Evolutionary conservation across 2,888 invertebrate species (phyloP).

Genomic region (Volucella bombylans): DNA sequence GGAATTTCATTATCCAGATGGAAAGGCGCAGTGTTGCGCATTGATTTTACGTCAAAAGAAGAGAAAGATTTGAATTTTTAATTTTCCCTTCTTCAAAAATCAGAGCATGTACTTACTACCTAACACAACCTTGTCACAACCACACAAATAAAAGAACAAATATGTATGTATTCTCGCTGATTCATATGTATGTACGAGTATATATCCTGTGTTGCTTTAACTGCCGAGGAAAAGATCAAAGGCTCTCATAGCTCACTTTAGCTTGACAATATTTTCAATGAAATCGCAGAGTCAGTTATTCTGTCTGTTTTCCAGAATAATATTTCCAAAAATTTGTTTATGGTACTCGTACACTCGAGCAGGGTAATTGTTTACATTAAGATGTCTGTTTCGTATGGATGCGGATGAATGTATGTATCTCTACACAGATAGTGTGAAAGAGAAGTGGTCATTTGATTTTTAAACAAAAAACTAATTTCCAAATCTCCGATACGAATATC

Average conservation of each 20-base stretch:
- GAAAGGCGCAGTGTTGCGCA: conserved; percentile 1
- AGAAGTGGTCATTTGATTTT: conserved; percentile 19
- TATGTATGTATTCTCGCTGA: background rate
- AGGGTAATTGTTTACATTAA: conserved; percentile 24
- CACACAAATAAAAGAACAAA: background rate
- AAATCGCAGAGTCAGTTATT: background rate
- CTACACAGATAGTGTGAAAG: conserved; percentile 5
- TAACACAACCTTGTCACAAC: too few relatives aligned
- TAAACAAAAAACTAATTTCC: conserved; percentile 33
- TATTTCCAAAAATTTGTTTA: conserved; percentile 19
- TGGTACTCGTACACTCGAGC: background rate
- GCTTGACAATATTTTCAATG: conserved; percentile 6
- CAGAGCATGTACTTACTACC: background rate
- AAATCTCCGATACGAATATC: conserved; percentile 1
- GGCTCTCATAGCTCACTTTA: background rate
- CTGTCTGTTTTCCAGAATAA: background rate
- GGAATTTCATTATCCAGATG: conserved; percentile 43
- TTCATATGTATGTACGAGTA: background rate
- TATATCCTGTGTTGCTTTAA: too few relatives aligned
- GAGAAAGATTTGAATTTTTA: conserved; percentile 35
- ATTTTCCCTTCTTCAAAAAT: background rate
- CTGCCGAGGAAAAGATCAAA: background rate
- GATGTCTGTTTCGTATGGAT: conserved; percentile 16
- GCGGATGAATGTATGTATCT: background rate
- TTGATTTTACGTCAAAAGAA: conserved; percentile 33